Percentiles rank a stretch among this genome's conserved stretches.
phyloP scores from a whole-genome alignment of 2,888 invertebrate genomes.

The Notocelia uddmanniana region DNA sequence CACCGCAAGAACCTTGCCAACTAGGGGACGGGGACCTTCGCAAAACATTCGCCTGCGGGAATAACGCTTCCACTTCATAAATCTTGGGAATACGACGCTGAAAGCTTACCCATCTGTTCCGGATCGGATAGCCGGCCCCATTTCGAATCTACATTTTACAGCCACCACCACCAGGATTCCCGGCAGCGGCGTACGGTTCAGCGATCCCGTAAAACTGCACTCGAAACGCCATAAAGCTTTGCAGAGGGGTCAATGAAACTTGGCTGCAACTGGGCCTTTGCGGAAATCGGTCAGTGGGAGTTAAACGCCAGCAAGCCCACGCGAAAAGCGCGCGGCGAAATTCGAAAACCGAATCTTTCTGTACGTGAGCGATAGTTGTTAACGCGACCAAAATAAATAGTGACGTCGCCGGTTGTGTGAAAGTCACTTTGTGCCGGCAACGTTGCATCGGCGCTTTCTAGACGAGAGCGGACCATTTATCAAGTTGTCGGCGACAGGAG shows the following conservation, averaged over 20 bases:
- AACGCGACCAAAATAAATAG: slow-evolving; percentile 57
- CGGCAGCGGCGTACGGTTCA: slow-evolving; percentile 48
- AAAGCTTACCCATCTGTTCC: slow-evolving; percentile 40
- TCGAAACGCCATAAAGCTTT: slow-evolving; percentile 60
- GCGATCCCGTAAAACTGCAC: slow-evolving; percentile 54
- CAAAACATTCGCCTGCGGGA: slow-evolving; percentile 21
- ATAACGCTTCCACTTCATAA: slow-evolving; percentile 27
- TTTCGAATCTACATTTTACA: slow-evolving; percentile 28
- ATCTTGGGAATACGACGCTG: slow-evolving; percentile 24
- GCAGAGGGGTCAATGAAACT: slow-evolving; percentile 62
- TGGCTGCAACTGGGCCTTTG: slow-evolving; percentile 55
- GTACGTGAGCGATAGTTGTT: slow-evolving; percentile 48
- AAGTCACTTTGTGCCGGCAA: slow-evolving; percentile 42
- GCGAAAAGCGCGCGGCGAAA: slow-evolving; percentile 40
- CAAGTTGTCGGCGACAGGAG: slow-evolving; percentile 25
- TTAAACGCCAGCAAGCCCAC: slow-evolving; percentile 52
- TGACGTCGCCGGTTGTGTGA: slow-evolving; percentile 50
- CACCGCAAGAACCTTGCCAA: slow-evolving; percentile 64
- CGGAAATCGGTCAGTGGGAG: slow-evolving; percentile 48
- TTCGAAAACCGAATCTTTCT: slow-evolving; percentile 46
- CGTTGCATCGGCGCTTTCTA: slow-evolving; percentile 38
- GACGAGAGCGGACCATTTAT: slow-evolving; percentile 29
- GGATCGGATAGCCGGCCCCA: slow-evolving; percentile 30
- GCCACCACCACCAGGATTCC: slow-evolving; percentile 41
- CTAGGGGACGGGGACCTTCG: slow-evolving; percentile 41